Base-by-base conservation (phyloP, 2,797 vertebrate species). In the Erethizon dorsatum region DNA sequence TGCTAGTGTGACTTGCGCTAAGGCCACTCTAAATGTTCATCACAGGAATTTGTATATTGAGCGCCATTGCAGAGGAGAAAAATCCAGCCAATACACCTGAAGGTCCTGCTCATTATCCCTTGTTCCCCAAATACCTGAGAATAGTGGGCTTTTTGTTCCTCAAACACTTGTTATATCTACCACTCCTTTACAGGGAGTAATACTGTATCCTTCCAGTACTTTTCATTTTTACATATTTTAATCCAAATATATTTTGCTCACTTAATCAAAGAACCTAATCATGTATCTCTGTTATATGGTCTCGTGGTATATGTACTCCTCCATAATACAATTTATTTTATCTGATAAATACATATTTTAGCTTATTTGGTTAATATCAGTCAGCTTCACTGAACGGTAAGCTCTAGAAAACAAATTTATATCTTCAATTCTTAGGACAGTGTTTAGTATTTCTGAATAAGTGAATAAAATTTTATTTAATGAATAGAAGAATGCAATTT, bases 291-390 rank as follows among this genome's bases (percentile, higher is more conserved):
- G 17, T 52, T 83, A 31, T 61, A 24, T 63, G 67, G 24, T 69
- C 31, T 95, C 13, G 37, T 78, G 12, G 31, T 78, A 90, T 28
- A 87, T 57, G 7, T 3, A 63, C 3, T 10, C 83, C 9, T 94
- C 9, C 8, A 83, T 95, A 67, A 85, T 92, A 83, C n/a, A 71
- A 75, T 47, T 77, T 83, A 69, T 87, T 87, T 80, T 87, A 75
- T 89, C 84, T 65, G 88, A 0, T 54, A 90, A 87, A 41, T 67
- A 37, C 56, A 65, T 24, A 86, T 88, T 95, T 89, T 91, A 45
- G 8, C 88, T 92, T 94, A 69, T 87, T 61, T 92, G 85, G 6
- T 28, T 94, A 85, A 67, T 56, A 17, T 85, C 15, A 82, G 6
- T 67, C 4, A 67, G 17, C 1, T 14, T 79, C n/a, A 47, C 13